These are phyloP conservation scores for Crotalus helleri DNA, from an alignment of 2,113 vertebrate species.

Conservation along the genomic window DNA sequence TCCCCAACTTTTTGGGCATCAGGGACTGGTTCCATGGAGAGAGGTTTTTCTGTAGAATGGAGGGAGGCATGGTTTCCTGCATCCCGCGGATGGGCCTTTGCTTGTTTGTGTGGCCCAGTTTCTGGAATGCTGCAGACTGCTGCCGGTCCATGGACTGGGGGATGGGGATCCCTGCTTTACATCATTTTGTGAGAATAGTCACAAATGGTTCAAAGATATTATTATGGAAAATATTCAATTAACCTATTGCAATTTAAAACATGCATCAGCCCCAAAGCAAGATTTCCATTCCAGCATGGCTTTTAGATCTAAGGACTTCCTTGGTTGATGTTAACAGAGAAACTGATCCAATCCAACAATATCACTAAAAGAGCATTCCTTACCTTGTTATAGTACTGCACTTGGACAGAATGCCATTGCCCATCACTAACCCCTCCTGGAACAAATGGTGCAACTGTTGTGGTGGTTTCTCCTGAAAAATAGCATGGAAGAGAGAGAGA, in stretches of 20 bases:
- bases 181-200: background rate
- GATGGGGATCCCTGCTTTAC: background rate
- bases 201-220: background rate
- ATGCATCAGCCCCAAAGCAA: background rate
- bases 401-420: constrained; percentile 91
- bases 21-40: background rate
- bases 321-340: background rate
- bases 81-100: background rate
- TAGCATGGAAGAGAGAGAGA: background rate
- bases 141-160: background rate
- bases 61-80: background rate
- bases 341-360: background rate
- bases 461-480: constrained; percentile 84
- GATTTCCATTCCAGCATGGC: background rate
- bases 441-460: constrained; percentile 83
- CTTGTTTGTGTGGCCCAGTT: background rate
- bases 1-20: too few species aligned
- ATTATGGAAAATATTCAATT: background rate
- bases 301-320: background rate
- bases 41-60: background rate
- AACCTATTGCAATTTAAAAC: background rate
- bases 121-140: background rate
- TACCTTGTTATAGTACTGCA: constrained; percentile 99
- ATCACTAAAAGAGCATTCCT: constrained; percentile 5
- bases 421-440: constrained; percentile 90